phyloP scores from a whole-genome alignment of 1,140 invertebrate species.

The Trichonephila clavipes region DNA sequence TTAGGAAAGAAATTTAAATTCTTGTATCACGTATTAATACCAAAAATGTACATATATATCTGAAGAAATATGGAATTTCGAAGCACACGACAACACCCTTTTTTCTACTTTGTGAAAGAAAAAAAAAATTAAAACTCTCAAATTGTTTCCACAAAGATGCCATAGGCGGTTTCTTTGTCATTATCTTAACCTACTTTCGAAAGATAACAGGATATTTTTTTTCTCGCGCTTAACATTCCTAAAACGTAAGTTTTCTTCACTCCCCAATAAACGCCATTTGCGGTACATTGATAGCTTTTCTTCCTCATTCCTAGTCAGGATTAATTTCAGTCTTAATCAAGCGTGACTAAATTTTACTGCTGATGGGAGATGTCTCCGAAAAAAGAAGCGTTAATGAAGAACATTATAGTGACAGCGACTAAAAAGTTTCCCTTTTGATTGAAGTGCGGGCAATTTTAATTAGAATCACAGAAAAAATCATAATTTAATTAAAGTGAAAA shows the following conservation, averaged over 20 bases:
- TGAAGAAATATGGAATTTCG: too few species aligned
- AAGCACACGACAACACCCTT: not conserved
- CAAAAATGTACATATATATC: too few species aligned
- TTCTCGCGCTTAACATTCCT: not conserved
- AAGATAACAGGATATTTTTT: not conserved
- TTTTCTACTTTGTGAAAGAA: not conserved
- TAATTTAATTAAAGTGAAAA: not conserved
- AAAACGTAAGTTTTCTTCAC: not conserved
- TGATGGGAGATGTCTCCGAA: not conserved
- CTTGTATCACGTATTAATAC: too few species aligned
- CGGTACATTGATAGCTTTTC: not conserved
- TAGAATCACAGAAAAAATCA: not conserved
- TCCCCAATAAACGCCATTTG: not conserved
- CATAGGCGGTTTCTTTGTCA: not conserved
- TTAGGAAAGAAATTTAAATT: too few species aligned
- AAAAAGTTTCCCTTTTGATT: not conserved
- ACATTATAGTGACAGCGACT: not conserved
- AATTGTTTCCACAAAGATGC: not conserved
- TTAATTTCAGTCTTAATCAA: not conserved
- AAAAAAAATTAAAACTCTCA: not conserved
- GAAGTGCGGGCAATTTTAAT: not conserved
- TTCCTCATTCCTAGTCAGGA: not conserved
- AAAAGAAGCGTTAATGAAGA: not conserved
- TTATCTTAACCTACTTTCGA: conserved; percentile 18
- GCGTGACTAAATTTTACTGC: not conserved